Conservation (phyloP, 2,113 vertebrate species). For the Cyphomyrus discorhynchus region DNA sequence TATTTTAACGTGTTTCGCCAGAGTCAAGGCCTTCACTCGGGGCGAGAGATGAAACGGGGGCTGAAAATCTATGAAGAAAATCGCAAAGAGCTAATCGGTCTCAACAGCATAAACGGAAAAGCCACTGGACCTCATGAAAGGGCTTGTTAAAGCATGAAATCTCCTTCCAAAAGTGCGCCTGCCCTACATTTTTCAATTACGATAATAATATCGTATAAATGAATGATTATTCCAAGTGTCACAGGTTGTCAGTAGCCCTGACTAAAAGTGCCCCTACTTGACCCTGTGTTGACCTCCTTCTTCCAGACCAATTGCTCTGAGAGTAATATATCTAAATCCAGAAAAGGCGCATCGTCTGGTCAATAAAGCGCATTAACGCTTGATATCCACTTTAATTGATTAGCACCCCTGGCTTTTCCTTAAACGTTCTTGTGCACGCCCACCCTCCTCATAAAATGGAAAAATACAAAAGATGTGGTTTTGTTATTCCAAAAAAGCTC, state of each 20-base stretch:
- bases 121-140: neutral
- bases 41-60: neutral
- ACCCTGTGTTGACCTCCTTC: neutral
- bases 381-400: neutral
- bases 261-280: neutral
- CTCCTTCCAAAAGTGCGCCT: neutral
- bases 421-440: neutral
- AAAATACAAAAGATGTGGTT: neutral
- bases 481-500: neutral
- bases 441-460: neutral
- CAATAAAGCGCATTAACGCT: neutral
- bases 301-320: neutral
- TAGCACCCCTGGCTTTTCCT: neutral
- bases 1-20: neutral
- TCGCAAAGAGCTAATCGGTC: neutral
- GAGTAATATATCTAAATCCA: neutral
- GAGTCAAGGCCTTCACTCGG: neutral
- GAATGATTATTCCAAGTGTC: neutral
- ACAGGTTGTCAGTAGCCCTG: neutral
- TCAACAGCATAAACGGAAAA: neutral
- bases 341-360: neutral
- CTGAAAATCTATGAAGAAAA: neutral
- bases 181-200: conserved; percentile 17
- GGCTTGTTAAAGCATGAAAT: conserved; percentile 7
- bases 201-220: neutral